Conservation (phyloP, 2,888 invertebrate genomes). For the Phalera bucephala region DNA sequence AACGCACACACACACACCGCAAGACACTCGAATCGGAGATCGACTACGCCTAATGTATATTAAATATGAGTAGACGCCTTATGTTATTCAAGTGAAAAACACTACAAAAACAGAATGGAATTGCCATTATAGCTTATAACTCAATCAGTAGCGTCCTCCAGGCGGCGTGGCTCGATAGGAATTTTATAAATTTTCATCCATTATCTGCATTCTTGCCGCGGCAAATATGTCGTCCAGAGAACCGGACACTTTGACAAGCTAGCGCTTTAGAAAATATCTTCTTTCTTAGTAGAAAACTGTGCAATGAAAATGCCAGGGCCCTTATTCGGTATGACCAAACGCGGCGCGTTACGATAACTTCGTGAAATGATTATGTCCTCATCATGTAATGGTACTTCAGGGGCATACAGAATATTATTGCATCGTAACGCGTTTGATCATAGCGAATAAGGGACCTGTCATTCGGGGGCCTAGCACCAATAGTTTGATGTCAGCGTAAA, state of each 20-base stretch:
- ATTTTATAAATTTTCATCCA: slow-evolving; percentile 76
- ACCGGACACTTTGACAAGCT: slow-evolving; percentile 46
- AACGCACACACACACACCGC: slow-evolving; percentile 65
- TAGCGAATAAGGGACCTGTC: too few species aligned
- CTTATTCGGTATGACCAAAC: too few species aligned
- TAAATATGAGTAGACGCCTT: slow-evolving; percentile 64
- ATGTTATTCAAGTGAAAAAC: slow-evolving; percentile 75
- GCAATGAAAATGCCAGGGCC: slow-evolving; percentile 58
- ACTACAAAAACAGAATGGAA: slow-evolving; percentile 73
- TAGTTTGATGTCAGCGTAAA: too few species aligned
- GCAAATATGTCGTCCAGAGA: slow-evolving; percentile 53
- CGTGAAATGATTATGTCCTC: too few species aligned
- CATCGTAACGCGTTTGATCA: too few species aligned
- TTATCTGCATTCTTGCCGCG: slow-evolving; percentile 60
- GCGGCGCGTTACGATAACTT: too few species aligned
- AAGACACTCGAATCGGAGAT: slow-evolving; percentile 68
- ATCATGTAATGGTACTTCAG: too few species aligned
- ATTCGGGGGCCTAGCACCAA: too few species aligned
- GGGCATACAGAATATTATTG: too few species aligned
- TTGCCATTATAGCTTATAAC: slow-evolving; percentile 80
- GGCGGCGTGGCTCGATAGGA: slow-evolving; percentile 58
- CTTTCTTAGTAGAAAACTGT: slow-evolving; percentile 52
- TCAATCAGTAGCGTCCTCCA: slow-evolving; percentile 67
- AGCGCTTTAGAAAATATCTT: slow-evolving; percentile 53
- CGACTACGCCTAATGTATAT: slow-evolving; percentile 71